phyloP scores from a whole-genome alignment of 2,888 invertebrate species.

The Caenorhabditis doughertyi region DNA sequence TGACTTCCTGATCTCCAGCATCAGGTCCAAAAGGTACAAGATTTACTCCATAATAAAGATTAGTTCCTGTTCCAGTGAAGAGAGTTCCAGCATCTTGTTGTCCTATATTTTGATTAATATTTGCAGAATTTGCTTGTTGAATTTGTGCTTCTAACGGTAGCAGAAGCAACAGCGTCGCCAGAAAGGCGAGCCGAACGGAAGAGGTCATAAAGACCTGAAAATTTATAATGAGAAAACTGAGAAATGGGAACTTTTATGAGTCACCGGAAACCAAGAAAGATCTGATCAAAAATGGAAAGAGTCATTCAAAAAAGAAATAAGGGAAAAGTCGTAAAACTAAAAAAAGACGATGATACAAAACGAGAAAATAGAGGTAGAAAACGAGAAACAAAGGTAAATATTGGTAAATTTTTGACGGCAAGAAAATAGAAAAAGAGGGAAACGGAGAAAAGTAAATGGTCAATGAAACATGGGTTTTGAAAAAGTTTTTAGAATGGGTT shows the following conservation, averaged over 20 bases:
- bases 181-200: slow-evolving; percentile 37
- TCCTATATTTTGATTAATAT: slow-evolving; percentile 69
- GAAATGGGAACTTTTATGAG: slow-evolving; percentile 7
- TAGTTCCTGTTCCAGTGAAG: slow-evolving; percentile 80
- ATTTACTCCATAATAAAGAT: slow-evolving; percentile 80
- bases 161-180: slow-evolving; percentile 49
- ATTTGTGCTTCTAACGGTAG: slow-evolving; percentile 60
- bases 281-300: slow-evolving; percentile 39
- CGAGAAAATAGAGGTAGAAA: slow-evolving; percentile 23
- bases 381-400: slow-evolving; percentile 56
- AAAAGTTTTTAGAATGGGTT: neutral
- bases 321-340: slow-evolving; percentile 46
- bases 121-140: slow-evolving; percentile 58
- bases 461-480: slow-evolving; percentile 26
- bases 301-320: slow-evolving; percentile 30
- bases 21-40: slow-evolving; percentile 81
- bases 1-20: slow-evolving; percentile 80
- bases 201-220: slow-evolving; percentile 44
- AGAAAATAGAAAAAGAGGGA: neutral
- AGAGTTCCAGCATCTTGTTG: slow-evolving; percentile 67
- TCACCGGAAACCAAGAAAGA: slow-evolving; percentile 26
- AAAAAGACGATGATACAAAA: slow-evolving; percentile 27
- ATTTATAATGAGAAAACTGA: neutral
- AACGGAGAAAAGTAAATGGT: slow-evolving; percentile 1
- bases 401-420: slow-evolving; percentile 48